Base-by-base conservation (phyloP, 2,888 invertebrate species). In the Hipparchia sbordonii region DNA sequence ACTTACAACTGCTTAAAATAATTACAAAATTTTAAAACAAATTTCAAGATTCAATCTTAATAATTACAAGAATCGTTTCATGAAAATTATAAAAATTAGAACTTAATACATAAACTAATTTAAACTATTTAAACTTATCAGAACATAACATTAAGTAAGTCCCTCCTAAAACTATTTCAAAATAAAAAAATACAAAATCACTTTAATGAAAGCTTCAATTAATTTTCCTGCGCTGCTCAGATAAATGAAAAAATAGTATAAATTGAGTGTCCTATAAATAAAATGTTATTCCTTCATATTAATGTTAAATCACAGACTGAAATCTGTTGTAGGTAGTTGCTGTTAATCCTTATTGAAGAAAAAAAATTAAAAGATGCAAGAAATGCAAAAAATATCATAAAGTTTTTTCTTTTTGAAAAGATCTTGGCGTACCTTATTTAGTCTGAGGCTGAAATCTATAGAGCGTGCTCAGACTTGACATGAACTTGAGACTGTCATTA, bases 101-200 rank as follows among this genome's bases (percentile, higher is more conserved):
- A 60, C 7, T 61, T 61, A 62, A 62, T 62, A 62, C 62, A 5
- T n/a, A 13, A 62, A 62, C 46, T 48, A n/a, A 45, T 61, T 33
- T 12, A n/a, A n/a, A n/a, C n/a, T 2, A n/a, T 2, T 33, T 33
- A 59, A 33, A 23, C 10, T 6, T 57, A 12, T 12, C 33, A 39
- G 10, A 65, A 52, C 52, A 23, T 65, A 65, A 65, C 51, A 52
- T 63, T 23, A 63, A 63, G 51, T 51, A 65, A 33, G 12, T 33
- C 39, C 5, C 39, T 52, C 7, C 7, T 65, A 51, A 52, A 48
- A 52, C 23, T 65, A 65, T 10, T 39, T 60, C 8, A 9, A 23
- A 57, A 57, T 13, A 56, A 56, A 54, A 54, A 63, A 63, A 63
- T 48, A 63, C 10, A 33, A 33, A 7, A 65, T 33, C 6, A 65